Conservation (phyloP, 2,888 invertebrate genomes). For the Argynnis bischoffii region DNA sequence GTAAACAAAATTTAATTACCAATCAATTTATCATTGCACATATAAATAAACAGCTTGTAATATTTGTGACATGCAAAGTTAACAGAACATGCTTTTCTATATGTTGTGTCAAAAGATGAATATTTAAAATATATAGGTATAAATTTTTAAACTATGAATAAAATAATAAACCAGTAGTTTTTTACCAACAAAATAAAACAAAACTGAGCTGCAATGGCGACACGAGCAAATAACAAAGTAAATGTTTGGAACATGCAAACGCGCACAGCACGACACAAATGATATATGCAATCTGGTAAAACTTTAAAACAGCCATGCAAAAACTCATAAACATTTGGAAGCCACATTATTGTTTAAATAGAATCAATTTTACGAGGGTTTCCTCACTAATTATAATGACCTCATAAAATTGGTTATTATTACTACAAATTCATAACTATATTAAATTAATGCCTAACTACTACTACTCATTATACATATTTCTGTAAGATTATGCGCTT, state of each 20-base stretch:
- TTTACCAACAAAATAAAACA: neutral
- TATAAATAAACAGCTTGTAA: neutral
- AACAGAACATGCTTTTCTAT: neutral
- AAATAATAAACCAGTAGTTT: slow-evolving; percentile 1
- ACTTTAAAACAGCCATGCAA: slow-evolving; percentile 34
- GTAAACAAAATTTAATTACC: neutral
- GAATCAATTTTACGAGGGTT: neutral
- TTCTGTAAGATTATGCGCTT: neutral
- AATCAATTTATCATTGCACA: neutral
- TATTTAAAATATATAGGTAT: neutral
- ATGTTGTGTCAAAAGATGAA: neutral
- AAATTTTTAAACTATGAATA: neutral
- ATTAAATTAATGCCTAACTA: neutral
- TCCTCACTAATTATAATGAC: neutral
- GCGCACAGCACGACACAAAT: slow-evolving; percentile 26
- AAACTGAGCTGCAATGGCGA: slow-evolving; percentile 23
- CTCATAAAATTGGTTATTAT: neutral
- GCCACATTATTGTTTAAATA: slow-evolving; percentile 7
- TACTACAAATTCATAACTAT: slow-evolving; percentile 2
- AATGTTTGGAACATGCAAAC: slow-evolving; percentile 37
- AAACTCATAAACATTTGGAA: slow-evolving; percentile 36
- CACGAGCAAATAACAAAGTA: slow-evolving; percentile 16
- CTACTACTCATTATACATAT: neutral
- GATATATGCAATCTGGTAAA: slow-evolving; percentile 32
- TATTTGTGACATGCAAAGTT: neutral